Percentiles rank a stretch among this genome's conserved stretches.
These are phyloP conservation scores for Chymomyza caudatula DNA, from an alignment of 2,888 invertebrate genomes.

Conservation along the genomic window DNA sequence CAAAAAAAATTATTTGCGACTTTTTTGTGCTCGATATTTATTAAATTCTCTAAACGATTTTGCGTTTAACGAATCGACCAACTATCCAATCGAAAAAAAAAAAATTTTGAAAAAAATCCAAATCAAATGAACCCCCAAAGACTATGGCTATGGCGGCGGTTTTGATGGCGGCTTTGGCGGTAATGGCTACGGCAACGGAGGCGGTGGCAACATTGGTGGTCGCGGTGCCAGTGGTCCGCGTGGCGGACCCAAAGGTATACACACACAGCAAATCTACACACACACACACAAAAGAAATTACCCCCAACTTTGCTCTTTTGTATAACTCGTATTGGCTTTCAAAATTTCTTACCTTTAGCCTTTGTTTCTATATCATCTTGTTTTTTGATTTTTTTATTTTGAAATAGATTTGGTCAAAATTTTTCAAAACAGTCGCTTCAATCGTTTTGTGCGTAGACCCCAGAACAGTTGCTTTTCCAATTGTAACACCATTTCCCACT, in stretches of 20 bases:
- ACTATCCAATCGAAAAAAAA: constrained; percentile 13
- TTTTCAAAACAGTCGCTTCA: constrained; percentile 39
- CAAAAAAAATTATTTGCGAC: not conserved
- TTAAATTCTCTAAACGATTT: not conserved
- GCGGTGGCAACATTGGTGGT: constrained; percentile 87
- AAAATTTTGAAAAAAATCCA: not conserved
- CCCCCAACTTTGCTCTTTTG: not conserved
- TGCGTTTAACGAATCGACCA: not conserved
- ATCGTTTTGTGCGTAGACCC: constrained; percentile 52
- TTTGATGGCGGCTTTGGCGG: constrained; percentile 87
- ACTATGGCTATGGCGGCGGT: constrained; percentile 81
- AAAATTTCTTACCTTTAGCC: constrained; percentile 33
- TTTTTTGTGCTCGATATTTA: not conserved
- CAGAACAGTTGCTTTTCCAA: not conserved
- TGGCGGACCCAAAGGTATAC: constrained; percentile 90
- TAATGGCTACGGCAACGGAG: constrained; percentile 90
- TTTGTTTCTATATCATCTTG: constrained; percentile 4
- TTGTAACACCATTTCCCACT: constrained; percentile 21
- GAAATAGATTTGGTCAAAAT: constrained; percentile 66
- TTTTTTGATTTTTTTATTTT: not conserved
- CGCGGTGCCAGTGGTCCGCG: constrained; percentile 88
- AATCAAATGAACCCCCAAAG: constrained; percentile 75
- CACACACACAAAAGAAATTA: constrained; percentile 13
- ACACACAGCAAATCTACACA: constrained; percentile 23
- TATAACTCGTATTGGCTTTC: constrained; percentile 22